Percentiles rank a stretch among this genome's conserved stretches.
These are phyloP conservation scores for Virgularia gustaviana DNA, from an alignment of 92 coral and sea anemone species.

Conservation along the genomic window DNA sequence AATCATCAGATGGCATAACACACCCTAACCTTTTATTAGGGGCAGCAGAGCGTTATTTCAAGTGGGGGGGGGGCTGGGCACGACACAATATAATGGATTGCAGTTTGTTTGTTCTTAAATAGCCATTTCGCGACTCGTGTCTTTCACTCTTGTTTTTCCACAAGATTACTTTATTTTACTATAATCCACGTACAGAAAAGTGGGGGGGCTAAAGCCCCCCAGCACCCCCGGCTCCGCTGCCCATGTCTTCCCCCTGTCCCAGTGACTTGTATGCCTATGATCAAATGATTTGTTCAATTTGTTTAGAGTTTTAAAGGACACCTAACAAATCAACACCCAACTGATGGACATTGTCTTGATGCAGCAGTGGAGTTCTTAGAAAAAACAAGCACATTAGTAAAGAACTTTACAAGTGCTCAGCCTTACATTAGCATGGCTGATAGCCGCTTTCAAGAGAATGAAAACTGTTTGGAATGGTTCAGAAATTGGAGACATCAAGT, in stretches of 20 bases:
- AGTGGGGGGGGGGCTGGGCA: neutral
- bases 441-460: constrained; percentile 14
- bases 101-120: no score
- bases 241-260: no score
- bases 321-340: constrained; percentile 31
- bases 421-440: constrained; percentile 8
- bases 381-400: constrained; percentile 29
- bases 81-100: no score
- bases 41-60: no score
- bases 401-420: constrained; percentile 13
- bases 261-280: no score
- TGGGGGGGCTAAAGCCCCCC: no score
- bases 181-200: no score
- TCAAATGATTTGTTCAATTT: no score
- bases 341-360: constrained; percentile 42
- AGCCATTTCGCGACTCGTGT: no score
- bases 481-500: constrained; percentile 28
- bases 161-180: no score
- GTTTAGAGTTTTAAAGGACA: constrained; percentile 17
- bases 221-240: no score
- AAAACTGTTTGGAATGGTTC: constrained; percentile 30
- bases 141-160: no score
- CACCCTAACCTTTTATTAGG: neutral
- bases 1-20: constrained; percentile 2
- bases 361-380: constrained; percentile 31